phyloP scores from a whole-genome alignment of 1,140 invertebrate genomes.

The Euwallacea fornicatus region DNA sequence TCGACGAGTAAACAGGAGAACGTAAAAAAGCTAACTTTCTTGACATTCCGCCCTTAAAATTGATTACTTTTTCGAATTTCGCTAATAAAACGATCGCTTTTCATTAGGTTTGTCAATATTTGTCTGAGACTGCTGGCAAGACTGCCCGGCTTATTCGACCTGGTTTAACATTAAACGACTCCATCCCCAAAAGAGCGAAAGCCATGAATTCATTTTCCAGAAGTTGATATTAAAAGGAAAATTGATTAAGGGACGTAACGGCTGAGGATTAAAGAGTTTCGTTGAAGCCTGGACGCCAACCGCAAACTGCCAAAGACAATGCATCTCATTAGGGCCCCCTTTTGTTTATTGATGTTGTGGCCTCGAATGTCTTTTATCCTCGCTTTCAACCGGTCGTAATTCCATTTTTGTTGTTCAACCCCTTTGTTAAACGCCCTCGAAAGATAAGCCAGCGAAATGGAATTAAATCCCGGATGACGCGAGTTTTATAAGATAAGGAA shows the following conservation, averaged over 20 bases:
- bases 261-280: no score
- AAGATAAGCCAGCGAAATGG: constrained; percentile 1
- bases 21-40: constrained; percentile 22
- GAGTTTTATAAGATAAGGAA: neutral
- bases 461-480: neutral
- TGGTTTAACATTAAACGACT: constrained; percentile 15
- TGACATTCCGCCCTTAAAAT: constrained; percentile 29
- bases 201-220: no score
- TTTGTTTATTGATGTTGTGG: neutral
- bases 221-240: no score
- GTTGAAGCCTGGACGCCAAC: no score
- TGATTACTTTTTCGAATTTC: constrained; percentile 34
- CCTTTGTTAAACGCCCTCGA: neutral
- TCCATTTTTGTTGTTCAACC: constrained; percentile 3
- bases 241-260: no score
- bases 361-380: neutral
- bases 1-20: constrained; percentile 25
- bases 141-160: neutral
- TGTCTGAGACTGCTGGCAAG: neutral
- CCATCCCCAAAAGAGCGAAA: no score
- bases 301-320: no score
- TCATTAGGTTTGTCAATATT: constrained; percentile 32
- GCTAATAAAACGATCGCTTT: constrained; percentile 36
- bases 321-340: neutral
- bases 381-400: neutral